Evolutionary conservation across 53 echinoderm and acorn worm genomes (phyloP).

Genomic region (Holothuria leucospilota): DNA sequence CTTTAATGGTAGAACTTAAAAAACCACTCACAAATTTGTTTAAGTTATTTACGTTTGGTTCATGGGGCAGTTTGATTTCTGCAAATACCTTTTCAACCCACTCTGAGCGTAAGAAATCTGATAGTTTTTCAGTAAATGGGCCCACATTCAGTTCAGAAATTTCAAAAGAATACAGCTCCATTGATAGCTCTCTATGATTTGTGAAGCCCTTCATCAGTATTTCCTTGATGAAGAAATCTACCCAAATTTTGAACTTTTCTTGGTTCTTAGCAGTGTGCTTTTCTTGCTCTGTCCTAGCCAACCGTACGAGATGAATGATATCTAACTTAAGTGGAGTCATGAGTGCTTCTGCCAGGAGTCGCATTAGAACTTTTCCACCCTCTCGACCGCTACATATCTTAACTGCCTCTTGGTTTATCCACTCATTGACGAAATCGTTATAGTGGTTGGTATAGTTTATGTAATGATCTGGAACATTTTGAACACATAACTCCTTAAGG

Average conservation of each 20-base stretch:
- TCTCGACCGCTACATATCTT: neutral
- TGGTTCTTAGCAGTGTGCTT: neutral
- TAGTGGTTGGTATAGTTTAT: neutral
- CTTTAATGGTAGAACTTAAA: neutral
- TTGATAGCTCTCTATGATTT: neutral
- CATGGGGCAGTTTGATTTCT: neutral
- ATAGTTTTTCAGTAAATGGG: neutral
- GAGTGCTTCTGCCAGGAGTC: too few relatives aligned
- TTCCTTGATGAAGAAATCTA: constrained; percentile 1
- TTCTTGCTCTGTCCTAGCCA: too few relatives aligned
- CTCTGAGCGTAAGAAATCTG: neutral
- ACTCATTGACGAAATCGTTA: neutral
- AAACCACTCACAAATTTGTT: neutral
- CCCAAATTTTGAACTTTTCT: neutral
- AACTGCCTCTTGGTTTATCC: neutral
- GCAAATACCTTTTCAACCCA: neutral
- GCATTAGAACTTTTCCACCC: too few relatives aligned
- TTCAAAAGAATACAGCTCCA: constrained; percentile 6
- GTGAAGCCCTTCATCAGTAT: neutral
- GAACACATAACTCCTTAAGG: neutral
- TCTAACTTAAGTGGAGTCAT: too few relatives aligned
- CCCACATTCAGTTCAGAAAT: neutral
- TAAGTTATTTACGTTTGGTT: neutral
- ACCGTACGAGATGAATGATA: too few relatives aligned
- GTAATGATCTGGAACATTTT: neutral